Evolutionary conservation across 2,888 invertebrate species (phyloP), one percentile per base, ranked within the genome.

Genomic region (Cantharis rustica): DNA sequence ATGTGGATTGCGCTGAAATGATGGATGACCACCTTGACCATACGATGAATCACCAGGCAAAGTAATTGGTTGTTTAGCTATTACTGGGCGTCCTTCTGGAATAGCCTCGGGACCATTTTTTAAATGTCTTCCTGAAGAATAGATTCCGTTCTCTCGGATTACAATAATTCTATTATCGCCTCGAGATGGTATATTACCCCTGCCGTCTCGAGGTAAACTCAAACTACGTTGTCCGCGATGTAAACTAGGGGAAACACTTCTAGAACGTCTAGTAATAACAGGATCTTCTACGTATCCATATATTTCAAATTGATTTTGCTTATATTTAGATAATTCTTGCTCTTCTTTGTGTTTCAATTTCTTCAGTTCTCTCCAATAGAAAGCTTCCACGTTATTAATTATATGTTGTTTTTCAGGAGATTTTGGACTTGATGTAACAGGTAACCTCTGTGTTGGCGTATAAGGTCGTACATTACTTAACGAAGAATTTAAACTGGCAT

Each of bases 351-450:
- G 89, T 83, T 92, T 93, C 76, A 91, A 85, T 85, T 91, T 91
- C 84, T 92, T 92, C 73, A 93, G 86, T 84, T 92, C 92, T 81
- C 93, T 92, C 93, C 93, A 93, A 80, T 93, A 93, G 82, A 92
- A 93, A 0, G 92, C 93, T 84, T 93, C 93, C 0, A 92, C 90
- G 84, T 89, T 91, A 83, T 90, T 90, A 11, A 91, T 86, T 61
- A 91, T 91, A 82, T 90, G 90, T 80, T 90, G 89, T 85, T 91
- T 91, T 77, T 90, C 89, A 10, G 88, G 88, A 3, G 88, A 87
- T 27, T 77, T 75, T 71, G 82, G 80, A 74, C 78, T 23, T 47
- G 73, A 68, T 2, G 73, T 62, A 10, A 71, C 70, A 0, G 71
- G 47, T 5, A 61, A 16, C 64, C 69, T 74, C 17, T 74, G 71